These are phyloP conservation scores for Melanchra persicariae DNA, from an alignment of 2,888 invertebrate species.

Conservation along the genomic window DNA sequence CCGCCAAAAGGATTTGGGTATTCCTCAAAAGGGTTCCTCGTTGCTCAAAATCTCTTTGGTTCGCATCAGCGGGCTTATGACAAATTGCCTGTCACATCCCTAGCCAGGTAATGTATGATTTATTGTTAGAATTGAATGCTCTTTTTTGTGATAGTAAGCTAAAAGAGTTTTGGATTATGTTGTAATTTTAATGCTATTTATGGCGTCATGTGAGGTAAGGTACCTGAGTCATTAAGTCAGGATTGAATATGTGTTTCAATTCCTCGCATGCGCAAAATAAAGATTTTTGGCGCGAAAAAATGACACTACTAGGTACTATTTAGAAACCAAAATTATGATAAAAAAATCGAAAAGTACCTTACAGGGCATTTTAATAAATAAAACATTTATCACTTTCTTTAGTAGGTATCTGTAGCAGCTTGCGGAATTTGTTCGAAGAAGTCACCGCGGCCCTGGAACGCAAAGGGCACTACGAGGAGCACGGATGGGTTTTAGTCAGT, in stretches of 20 bases:
- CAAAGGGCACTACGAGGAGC: too few species aligned
- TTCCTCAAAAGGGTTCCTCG: constrained; percentile 75
- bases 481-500: too few species aligned
- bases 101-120: constrained; percentile 89
- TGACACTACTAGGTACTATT: too few species aligned
- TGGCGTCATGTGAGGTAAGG: background rate
- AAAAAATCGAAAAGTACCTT: background rate
- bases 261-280: too few species aligned
- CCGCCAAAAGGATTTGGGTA: constrained; percentile 72
- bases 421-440: too few species aligned
- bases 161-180: constrained; percentile 40
- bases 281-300: too few species aligned
- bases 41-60: constrained; percentile 78
- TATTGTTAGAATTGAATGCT: constrained; percentile 73
- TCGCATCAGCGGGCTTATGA: constrained; percentile 84
- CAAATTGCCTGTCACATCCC: constrained; percentile 88
- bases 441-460: too few species aligned
- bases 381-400: background rate
- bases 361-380: background rate
- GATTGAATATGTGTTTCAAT: too few species aligned
- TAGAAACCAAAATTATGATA: too few species aligned
- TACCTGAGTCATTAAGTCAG: too few species aligned
- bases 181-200: background rate
- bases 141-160: constrained; percentile 53
- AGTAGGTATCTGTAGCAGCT: too few species aligned